Evolutionary conservation across 2,113 vertebrate genomes (phyloP).

Genomic region (Todiramphus saurophagus): DNA sequence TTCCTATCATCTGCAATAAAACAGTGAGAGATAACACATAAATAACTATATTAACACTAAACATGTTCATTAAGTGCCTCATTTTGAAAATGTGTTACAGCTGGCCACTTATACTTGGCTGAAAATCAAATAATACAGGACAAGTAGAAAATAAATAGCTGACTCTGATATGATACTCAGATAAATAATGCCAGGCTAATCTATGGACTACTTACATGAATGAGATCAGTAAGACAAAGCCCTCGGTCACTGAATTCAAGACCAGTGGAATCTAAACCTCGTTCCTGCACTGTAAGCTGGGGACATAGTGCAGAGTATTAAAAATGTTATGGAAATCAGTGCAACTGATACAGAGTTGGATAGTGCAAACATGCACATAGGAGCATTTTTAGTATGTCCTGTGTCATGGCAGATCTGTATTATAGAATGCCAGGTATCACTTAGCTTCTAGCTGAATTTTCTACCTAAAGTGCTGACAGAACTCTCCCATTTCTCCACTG

Average conservation of each 20-base stretch:
- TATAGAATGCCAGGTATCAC: neutral
- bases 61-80: slow-evolving; percentile 55
- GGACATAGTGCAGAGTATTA: neutral
- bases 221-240: neutral
- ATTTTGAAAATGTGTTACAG: slow-evolving; percentile 63
- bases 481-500: neutral
- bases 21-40: slow-evolving; percentile 39
- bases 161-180: neutral
- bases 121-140: slow-evolving; percentile 43
- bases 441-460: neutral
- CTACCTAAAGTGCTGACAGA: neutral
- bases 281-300: rapidly evolving
- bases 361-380: neutral
- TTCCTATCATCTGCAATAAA: slow-evolving; percentile 59
- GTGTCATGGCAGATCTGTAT: neutral
- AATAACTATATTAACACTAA: slow-evolving; percentile 60
- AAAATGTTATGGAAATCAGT: neutral
- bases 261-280: neutral
- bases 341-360: rapidly evolving
- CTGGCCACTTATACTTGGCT: slow-evolving; percentile 56
- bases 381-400: neutral
- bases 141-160: slow-evolving; percentile 38
- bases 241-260: neutral
- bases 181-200: slow-evolving; percentile 6
- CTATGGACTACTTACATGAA: neutral